A percentile compares a stretch with the other conserved stretches of the same genome.
Evolutionary conservation across 2,888 invertebrate genomes (phyloP).

Genomic region (Apamea epomidion): DNA sequence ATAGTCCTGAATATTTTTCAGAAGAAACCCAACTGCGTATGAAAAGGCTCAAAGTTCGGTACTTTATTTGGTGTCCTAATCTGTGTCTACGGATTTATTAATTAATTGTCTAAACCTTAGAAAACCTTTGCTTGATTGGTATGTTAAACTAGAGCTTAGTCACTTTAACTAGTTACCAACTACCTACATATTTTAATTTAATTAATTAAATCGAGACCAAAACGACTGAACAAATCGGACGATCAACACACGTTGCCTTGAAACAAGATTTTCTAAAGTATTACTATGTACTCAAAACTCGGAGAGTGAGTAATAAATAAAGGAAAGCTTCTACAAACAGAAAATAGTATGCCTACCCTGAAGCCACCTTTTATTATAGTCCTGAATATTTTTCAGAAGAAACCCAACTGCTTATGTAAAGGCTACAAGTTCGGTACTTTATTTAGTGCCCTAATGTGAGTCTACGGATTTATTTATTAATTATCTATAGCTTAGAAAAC

Average conservation of each 20-base stretch:
- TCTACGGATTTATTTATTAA: not conserved
- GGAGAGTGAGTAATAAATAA: slow-evolving; percentile 57
- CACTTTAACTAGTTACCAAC: not conserved
- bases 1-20: not conserved
- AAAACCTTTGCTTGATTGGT: not conserved
- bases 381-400: not conserved
- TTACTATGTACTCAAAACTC: slow-evolving; percentile 42
- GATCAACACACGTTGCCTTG: slow-evolving; percentile 9
- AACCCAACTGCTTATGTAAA: not conserved
- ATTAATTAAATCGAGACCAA: not conserved
- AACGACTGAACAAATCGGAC: slow-evolving; percentile 10
- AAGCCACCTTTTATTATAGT: not conserved
- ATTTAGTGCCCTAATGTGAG: not conserved
- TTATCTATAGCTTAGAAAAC: not conserved
- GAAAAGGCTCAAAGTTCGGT: not conserved
- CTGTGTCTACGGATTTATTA: not conserved
- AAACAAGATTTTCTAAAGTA: slow-evolving; percentile 41
- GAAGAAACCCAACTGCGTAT: not conserved
- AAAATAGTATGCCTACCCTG: not conserved
- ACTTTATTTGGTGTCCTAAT: not conserved
- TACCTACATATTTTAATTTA: not conserved
- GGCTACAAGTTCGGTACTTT: not conserved
- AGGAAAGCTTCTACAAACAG: slow-evolving; percentile 53
- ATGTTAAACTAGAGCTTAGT: not conserved
- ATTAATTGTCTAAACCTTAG: not conserved